phyloP scores from a whole-genome alignment of 2,113 vertebrate species.

The Sclerurus mexicanus region DNA sequence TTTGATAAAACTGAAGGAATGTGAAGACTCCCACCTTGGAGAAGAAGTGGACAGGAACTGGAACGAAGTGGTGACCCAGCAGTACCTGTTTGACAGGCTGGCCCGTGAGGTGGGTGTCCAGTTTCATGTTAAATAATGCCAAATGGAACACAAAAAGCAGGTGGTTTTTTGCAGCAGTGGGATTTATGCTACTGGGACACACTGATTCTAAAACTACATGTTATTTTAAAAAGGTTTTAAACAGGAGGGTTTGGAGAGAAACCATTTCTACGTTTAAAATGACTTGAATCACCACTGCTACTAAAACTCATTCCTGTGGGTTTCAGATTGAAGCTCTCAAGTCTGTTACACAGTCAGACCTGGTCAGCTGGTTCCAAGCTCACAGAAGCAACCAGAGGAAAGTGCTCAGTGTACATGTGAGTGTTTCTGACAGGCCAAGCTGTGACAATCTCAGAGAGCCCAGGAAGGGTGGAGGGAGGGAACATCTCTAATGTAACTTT shows the following conservation, averaged over 20 bases:
- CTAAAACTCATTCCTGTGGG: neutral
- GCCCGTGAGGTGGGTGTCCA: slow-evolving; percentile 81
- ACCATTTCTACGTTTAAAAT: neutral
- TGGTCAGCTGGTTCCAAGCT: slow-evolving; percentile 86
- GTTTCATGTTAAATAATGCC: rapidly evolving
- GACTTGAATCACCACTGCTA: rapidly evolving
- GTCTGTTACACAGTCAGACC: slow-evolving; percentile 81
- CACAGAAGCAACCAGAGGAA: slow-evolving; percentile 78
- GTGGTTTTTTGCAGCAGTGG: rapidly evolving
- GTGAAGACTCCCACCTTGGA: slow-evolving; percentile 92
- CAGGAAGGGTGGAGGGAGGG: rapidly evolving
- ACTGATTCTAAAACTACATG: neutral
- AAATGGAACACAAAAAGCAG: rapidly evolving
- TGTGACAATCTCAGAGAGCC: neutral
- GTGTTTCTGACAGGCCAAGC: slow-evolving; percentile 8
- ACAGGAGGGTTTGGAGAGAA: neutral
- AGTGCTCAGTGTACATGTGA: slow-evolving; percentile 92
- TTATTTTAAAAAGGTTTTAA: neutral
- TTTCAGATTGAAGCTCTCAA: slow-evolving; percentile 90
- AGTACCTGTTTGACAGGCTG: slow-evolving; percentile 91
- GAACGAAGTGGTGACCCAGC: slow-evolving; percentile 92
- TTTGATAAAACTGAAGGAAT: slow-evolving; percentile 94
- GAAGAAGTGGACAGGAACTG: slow-evolving; percentile 97
- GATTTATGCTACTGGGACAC: neutral
- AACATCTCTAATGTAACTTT: neutral